Evolutionary conservation across 2,888 invertebrate genomes (phyloP).

Genomic region (Polyommatus icarus): DNA sequence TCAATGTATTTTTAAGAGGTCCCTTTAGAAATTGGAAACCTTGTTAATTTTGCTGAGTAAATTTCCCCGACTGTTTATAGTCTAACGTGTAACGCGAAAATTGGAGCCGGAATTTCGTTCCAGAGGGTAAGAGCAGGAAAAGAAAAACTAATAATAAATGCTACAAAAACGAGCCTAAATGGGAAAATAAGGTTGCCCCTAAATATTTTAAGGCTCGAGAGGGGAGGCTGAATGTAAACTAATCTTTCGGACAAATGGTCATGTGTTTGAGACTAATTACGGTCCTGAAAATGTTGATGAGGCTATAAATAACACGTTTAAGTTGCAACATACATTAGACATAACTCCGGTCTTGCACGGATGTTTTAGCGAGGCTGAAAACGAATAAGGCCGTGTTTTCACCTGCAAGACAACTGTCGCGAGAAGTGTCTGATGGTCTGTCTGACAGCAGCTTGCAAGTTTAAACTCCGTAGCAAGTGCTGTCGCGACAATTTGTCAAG

Average conservation of each 20-base stretch:
- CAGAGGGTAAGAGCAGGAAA: neutral
- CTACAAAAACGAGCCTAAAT: conserved; percentile 13
- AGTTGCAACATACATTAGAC: neutral
- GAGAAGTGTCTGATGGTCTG: no score
- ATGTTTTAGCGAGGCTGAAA: no score
- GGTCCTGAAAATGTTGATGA: conserved; percentile 15
- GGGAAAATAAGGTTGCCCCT: conserved; percentile 17
- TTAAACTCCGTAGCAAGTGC: no score
- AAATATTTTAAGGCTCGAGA: conserved; percentile 21
- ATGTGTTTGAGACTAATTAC: conserved; percentile 19
- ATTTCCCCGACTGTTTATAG: conserved; percentile 11
- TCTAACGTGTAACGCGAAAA: conserved; percentile 14
- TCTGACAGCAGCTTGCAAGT: no score
- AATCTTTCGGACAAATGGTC: conserved; percentile 7
- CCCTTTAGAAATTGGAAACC: conserved; percentile 19
- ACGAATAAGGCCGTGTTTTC: no score
- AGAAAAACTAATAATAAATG: conserved; percentile 24
- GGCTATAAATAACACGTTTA: neutral
- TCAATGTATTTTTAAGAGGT: conserved; percentile 4
- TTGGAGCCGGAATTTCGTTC: conserved; percentile 10
- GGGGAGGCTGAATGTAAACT: conserved; percentile 10
- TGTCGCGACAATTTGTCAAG: no score
- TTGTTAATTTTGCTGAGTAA: conserved; percentile 20
- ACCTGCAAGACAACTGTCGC: no score
- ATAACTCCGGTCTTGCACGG: neutral